Percentiles rank a stretch among this genome's conserved stretches.
phyloP scores from a whole-genome alignment of 37 sponge, comb jelly and placozoan genomes.

The Spongilla lacustris region DNA sequence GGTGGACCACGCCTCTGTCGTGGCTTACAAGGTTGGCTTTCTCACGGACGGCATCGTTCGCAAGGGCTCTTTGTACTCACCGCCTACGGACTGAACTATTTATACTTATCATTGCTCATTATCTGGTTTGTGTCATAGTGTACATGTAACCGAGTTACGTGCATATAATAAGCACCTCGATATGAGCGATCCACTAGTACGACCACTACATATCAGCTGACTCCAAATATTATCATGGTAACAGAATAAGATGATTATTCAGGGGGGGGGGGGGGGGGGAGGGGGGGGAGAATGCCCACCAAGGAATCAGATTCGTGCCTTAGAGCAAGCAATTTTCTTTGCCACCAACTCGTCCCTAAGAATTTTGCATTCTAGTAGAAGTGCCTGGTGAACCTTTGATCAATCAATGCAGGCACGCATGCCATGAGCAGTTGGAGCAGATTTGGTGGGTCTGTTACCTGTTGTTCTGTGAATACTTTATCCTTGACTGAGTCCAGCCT shows the following conservation, averaged over 20 bases:
- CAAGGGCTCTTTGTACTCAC: background rate
- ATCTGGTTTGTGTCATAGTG: too few relatives aligned
- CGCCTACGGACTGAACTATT: background rate
- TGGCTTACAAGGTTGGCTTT: conserved; percentile 54
- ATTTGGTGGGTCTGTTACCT: background rate
- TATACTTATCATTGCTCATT: too few relatives aligned
- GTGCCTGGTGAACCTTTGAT: background rate
- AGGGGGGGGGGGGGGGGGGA: too few relatives aligned
- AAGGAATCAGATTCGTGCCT: background rate
- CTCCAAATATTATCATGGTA: too few relatives aligned
- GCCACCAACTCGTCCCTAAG: conserved; percentile 21
- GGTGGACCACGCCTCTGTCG: conserved; percentile 84
- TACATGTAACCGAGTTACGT: too few relatives aligned
- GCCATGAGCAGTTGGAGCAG: background rate
- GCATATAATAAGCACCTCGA: too few relatives aligned
- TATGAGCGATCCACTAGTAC: too few relatives aligned
- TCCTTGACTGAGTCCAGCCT: conserved; percentile 2
- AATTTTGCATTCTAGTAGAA: conserved; percentile 10
- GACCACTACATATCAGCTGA: too few relatives aligned
- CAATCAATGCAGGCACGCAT: background rate
- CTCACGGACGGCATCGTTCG: background rate
- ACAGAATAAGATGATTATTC: too few relatives aligned
- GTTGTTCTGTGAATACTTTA: background rate
- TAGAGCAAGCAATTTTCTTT: conserved; percentile 20
- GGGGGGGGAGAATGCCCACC: too few relatives aligned